Percentiles rank a stretch among this genome's conserved stretches.
Conservation (phyloP, 2,888 invertebrate genomes). For the Nasonovia ribisnigri region DNA sequence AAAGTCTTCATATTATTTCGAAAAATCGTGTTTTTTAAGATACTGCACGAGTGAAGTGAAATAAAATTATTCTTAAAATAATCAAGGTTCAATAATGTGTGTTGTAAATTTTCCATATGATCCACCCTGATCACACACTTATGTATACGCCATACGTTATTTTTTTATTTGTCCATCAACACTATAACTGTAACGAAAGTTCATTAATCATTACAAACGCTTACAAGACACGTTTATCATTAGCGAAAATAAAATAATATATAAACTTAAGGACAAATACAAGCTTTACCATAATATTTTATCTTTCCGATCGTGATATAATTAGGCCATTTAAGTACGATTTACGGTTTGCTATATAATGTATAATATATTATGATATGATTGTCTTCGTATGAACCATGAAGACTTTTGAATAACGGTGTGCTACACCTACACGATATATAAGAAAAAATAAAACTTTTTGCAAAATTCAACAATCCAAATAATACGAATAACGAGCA, state of each 20-base stretch:
- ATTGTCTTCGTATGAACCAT: too few relatives aligned
- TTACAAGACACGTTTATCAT: background rate
- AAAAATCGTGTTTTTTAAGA: too few relatives aligned
- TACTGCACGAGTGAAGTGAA: background rate
- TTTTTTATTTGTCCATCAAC: background rate
- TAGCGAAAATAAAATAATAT: background rate
- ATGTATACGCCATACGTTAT: background rate
- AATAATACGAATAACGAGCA: background rate
- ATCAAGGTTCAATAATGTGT: too few relatives aligned
- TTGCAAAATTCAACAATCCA: background rate
- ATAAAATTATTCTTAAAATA: background rate
- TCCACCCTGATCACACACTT: too few relatives aligned
- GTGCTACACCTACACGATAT: too few relatives aligned
- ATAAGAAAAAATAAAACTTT: background rate
- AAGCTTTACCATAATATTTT: too few relatives aligned
- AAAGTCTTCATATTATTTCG: background rate
- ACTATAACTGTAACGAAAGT: background rate
- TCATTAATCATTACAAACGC: background rate
- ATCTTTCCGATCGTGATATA: too few relatives aligned
- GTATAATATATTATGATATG: too few relatives aligned
- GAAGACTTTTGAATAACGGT: too few relatives aligned
- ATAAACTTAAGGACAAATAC: background rate
- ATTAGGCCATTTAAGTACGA: background rate
- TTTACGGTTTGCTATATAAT: background rate
- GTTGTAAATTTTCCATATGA: too few relatives aligned